Evolutionary conservation across 1,140 invertebrate species (phyloP).

Genomic region (Drosophila jambulina): DNA sequence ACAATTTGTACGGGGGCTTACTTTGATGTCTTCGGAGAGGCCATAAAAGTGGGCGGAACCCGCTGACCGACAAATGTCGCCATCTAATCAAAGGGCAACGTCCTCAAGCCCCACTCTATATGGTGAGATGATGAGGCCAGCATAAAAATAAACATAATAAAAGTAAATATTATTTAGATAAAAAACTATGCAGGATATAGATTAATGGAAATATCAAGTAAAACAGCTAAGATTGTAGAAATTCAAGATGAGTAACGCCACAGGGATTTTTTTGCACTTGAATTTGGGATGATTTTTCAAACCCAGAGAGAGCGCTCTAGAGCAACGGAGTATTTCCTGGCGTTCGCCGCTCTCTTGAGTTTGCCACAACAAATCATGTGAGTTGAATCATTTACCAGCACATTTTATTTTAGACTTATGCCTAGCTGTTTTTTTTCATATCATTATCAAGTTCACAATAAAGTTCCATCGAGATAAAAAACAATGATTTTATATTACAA

Average conservation of each 20-base stretch:
- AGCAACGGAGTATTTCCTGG: no score
- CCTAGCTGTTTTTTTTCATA: no score
- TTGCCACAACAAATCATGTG: no score
- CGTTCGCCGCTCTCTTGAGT: no score
- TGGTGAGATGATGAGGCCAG: neutral
- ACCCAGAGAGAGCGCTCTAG: no score
- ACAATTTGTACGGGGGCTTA: constrained; percentile 64
- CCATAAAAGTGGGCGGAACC: constrained; percentile 52
- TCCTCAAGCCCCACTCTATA: neutral
- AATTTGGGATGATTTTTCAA: no score
- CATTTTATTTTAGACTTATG: no score
- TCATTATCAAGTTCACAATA: no score
- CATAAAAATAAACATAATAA: neutral
- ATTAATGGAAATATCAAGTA: neutral
- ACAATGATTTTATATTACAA: neutral
- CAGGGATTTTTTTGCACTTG: no score
- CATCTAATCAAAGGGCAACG: constrained; percentile 19
- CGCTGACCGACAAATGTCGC: constrained; percentile 13
- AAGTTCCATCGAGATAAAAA: neutral
- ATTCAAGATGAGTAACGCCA: no score
- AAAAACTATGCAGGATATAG: neutral
- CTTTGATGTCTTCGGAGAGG: constrained; percentile 40
- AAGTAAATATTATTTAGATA: neutral
- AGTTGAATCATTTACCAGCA: no score
- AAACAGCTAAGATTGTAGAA: no score